Percentiles rank a stretch among this genome's conserved stretches.
These are phyloP conservation scores for Whitmania pigra DNA, from an alignment of 1,140 invertebrate species.

Conservation along the genomic window DNA sequence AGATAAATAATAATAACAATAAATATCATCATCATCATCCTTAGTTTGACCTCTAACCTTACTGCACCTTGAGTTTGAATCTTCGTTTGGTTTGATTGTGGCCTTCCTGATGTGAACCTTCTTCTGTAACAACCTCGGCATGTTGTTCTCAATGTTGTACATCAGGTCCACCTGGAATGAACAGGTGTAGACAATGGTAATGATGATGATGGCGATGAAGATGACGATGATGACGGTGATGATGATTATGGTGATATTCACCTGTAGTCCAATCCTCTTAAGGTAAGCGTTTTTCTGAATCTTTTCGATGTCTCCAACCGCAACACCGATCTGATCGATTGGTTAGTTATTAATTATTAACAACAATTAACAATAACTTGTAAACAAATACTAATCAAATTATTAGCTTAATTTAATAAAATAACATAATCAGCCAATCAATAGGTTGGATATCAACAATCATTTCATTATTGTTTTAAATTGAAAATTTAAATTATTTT, in stretches of 20 bases:
- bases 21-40: background rate
- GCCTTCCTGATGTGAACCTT: conserved; percentile 21
- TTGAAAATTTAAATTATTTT: too few relatives aligned
- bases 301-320: conserved; percentile 35
- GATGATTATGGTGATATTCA: conserved; percentile 14
- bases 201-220: background rate
- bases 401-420: too few relatives aligned
- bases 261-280: conserved; percentile 31
- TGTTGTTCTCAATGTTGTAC: conserved; percentile 25
- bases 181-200: background rate
- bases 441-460: background rate
- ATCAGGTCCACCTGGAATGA: conserved; percentile 24
- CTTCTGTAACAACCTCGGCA: conserved; percentile 24
- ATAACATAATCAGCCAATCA: background rate
- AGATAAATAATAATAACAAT: too few relatives aligned
- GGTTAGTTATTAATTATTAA: too few relatives aligned
- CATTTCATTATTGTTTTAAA: too few relatives aligned
- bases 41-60: conserved; percentile 1
- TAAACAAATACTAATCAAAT: too few relatives aligned
- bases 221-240: background rate
- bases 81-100: conserved; percentile 22
- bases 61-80: background rate
- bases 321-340: conserved; percentile 32
- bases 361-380: too few relatives aligned
- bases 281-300: conserved; percentile 33